A percentile compares a stretch with the other conserved stretches of the same genome.
phyloP scores from a whole-genome alignment of 2,113 vertebrate genomes.

The Aphyosemion australe region DNA sequence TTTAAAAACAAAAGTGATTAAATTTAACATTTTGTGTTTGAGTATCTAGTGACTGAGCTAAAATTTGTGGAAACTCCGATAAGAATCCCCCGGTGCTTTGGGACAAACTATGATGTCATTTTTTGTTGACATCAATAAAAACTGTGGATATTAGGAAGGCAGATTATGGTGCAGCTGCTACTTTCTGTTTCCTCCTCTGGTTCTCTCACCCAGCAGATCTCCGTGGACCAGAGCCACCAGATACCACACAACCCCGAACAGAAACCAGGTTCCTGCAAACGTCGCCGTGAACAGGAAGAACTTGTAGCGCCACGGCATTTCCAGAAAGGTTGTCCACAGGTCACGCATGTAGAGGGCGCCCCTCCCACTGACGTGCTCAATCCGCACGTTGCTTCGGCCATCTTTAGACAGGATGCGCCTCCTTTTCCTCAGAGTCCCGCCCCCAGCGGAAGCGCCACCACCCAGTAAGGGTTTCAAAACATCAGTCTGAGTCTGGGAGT shows the following conservation, averaged over 20 bases:
- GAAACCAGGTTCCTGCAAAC: conserved; percentile 95
- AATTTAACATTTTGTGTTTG: background rate
- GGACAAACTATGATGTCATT: background rate
- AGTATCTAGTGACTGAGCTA: background rate
- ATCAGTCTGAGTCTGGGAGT: conserved; percentile 95
- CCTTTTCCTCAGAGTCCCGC: conserved; percentile 70
- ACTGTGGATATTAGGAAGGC: background rate
- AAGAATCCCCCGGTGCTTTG: background rate
- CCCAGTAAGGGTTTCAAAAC: conserved; percentile 85
- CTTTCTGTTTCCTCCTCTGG: background rate
- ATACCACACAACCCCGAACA: conserved; percentile 94
- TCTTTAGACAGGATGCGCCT: conserved; percentile 93
- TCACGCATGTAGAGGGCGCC: conserved; percentile 94
- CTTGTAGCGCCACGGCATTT: conserved; percentile 99
- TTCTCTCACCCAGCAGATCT: conserved; percentile 85
- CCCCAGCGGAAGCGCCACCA: conserved; percentile 29
- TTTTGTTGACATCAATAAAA: background rate
- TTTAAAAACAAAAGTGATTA: background rate
- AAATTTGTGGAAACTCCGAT: background rate
- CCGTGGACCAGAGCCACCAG: conserved; percentile 90
- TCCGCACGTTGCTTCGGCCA: conserved; percentile 91
- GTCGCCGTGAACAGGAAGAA: conserved; percentile 92
- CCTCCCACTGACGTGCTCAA: conserved; percentile 89
- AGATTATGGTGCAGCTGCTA: background rate
- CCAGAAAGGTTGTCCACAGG: conserved; percentile 98